These are phyloP conservation scores for Dipodomys spectabilis DNA, from an alignment of 2,113 vertebrate species.

Conservation along the genomic window DNA sequence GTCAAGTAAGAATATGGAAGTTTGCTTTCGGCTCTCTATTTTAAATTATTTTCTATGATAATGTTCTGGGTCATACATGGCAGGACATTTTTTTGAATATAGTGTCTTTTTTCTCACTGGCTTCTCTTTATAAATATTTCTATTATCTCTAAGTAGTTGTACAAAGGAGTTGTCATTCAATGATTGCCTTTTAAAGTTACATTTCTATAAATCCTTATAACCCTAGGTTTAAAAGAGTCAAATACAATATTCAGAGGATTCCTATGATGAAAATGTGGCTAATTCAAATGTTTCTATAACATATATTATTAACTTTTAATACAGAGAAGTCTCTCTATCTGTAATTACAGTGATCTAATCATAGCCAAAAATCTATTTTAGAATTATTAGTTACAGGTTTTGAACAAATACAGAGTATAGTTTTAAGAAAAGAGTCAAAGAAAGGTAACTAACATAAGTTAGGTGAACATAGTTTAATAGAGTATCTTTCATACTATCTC, in stretches of 20 bases:
- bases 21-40: not conserved
- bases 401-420: conserved; percentile 13
- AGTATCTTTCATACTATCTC: conserved; percentile 85
- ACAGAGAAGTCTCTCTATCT: not conserved
- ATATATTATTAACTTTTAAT: conserved; percentile 30
- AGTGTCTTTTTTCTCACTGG: no score
- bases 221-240: conserved; percentile 13
- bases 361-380: conserved; percentile 27
- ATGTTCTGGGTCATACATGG: not conserved
- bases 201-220: not conserved
- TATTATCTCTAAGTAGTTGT: no score
- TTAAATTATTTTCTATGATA: not conserved
- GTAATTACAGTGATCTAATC: conserved; percentile 20
- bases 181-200: not conserved
- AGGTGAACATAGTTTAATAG: conserved; percentile 52
- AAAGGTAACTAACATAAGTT: conserved; percentile 70
- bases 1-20: not conserved
- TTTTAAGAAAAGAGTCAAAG: conserved; percentile 2
- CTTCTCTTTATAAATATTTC: not conserved
- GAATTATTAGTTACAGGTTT: conserved; percentile 26
- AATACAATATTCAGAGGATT: not conserved
- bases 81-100: not conserved
- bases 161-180: no score
- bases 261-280: not conserved
- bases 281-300: conserved; percentile 48